Base-by-base conservation (phyloP, 2,888 invertebrate genomes). In the Lasioglossum morio region DNA sequence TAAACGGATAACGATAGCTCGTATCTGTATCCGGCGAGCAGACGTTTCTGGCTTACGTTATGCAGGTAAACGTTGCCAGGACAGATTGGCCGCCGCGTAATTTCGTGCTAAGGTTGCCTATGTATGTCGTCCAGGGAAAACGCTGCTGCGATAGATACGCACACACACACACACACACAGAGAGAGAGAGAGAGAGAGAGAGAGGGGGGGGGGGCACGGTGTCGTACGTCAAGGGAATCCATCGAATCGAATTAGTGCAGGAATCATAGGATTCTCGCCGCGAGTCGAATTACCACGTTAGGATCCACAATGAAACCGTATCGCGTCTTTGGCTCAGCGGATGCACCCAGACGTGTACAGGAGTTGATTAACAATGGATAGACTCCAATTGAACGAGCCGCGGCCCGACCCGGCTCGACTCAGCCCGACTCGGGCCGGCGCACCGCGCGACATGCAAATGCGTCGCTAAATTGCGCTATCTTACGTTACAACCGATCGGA, bases 1-100 rank as follows among this genome's bases (percentile, higher is more conserved):
- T 93, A 93, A 92, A 92, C 89, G 93, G 93, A 93, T 93, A 93
- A 93, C 92, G 92, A 93, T 92, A 90, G 89, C 88, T 87, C 87
- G 86, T 90, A 92, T 92, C 92, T 82, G 81, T 82, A 85, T 87
- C 82, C 73, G 63, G 75, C 83, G 72, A 90, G 80, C 89, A 87
- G 87, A 89, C 89, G 90, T 86, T 90, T 77, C 84, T 72, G 87
- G 90, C 80, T 77, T 78, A 78, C 82, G 90, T 89, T 87, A 81
- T 76, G 81, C 78, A 74, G 78, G 83, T 75, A 70, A 87, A 84
- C 72, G 84, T 78, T 79, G 79, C 72, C 72, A 79, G 84, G 85
- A 84, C 89, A 90, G 90, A 92, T 92, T 90, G 88, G 89, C 87
- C 81, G 84, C 87, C 86, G 87, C 87, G 88, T 91, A 90, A 92